Evolutionary conservation across 2,797 vertebrate species (phyloP), one percentile per base, ranked within the genome.

Genomic region (Babyrousa celebensis): DNA sequence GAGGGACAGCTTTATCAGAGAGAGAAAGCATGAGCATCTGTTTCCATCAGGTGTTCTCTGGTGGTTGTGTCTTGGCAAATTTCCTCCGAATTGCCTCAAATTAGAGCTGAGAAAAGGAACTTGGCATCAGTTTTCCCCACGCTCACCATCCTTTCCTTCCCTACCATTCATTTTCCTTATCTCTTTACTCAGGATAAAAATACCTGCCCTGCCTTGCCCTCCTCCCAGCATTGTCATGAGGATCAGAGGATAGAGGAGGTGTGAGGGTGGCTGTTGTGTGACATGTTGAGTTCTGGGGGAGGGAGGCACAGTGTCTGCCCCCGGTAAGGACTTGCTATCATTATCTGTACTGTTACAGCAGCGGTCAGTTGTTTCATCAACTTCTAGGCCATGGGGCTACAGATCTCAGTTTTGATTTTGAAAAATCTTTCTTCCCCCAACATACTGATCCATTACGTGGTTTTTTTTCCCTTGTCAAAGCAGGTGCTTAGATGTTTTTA

Each of bases 341-440:
- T 80, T 20, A 8, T 43, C 6, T 48, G 0, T 65, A 5, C n/a
- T 54, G 20, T 6, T 14, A 15, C 68, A 3, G 29, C 18, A 9
- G 18, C n/a, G 12, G 15, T 48, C 0, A 1, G 3, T 70, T 67
- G 54, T 70, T 96, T 94, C 12, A 18, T 93, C 40, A 40, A 18
- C 89, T 68, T 86, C 5, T 3, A 32, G 89, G 68, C 43, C n/a
- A 70, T 80, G 15, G 9, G 15, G 9, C 43, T 10, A 52, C 12
- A 83, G 54, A 90, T 67, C 67, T 92, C 54, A 43, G 58, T 68
- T 87, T 48, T n/a, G 27, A 85, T 90, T 89, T 78, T 86, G 91
- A 86, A 92, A 68, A 71, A 18, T 63, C 43, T 92, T 93, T 77
- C 58, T 90, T 92, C 95, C 65, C 65, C 43, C 10, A 75, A 58